Base-by-base conservation (phyloP, 2,797 vertebrate species). In the Oophaga sylvatica region DNA sequence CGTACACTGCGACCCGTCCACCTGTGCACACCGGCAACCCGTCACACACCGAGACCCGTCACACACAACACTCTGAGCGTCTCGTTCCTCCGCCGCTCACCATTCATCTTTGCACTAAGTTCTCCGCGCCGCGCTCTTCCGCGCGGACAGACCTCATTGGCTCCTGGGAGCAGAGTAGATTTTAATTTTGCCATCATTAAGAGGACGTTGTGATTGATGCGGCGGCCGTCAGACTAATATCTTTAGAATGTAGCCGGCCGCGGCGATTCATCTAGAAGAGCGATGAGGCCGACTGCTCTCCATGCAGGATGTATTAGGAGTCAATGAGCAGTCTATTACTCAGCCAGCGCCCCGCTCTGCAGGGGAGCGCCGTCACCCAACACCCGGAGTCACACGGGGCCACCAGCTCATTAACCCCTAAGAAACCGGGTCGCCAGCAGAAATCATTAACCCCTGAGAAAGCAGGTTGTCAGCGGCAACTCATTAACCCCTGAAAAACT, bases 261-360 rank as follows among this genome's bases (percentile, higher is more conserved):
- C 95, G 94, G 95, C 96, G 95, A 98, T 98, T 98, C 95, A 97
- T 98, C 97, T 97, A 97, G 92, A 97, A 97, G 97, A 98, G 95
- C 96, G 96, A 98, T 97, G 97, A 97, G 95, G 94, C 95, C 96
- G 95, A 96, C 96, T 96, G 96, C 95, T 97, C 96, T 97, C 96
- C 95, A 97, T 97, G 97, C 97, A 97, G 97, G 97, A 97, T 94
- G 94, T 97, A 97, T 98, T 97, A 97, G 95, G 96, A 96, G 96
- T 95, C 97, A 98, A 97, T 97, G 96, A 97, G 96, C 95, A 97
- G 96, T 98, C 96, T 97, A 98, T 98, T 98, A 97, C 95, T 98
- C 97, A 97, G 95, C 95, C 90, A 92, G 95, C 94, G 90, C 94
- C 95, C 95, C 97, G 96, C 97, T 97, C 96, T 93, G 95, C 97